Percentiles rank a stretch among this genome's conserved stretches.
Evolutionary conservation across 2,797 vertebrate genomes (phyloP).

Genomic region (Sarcoramphus papa): DNA sequence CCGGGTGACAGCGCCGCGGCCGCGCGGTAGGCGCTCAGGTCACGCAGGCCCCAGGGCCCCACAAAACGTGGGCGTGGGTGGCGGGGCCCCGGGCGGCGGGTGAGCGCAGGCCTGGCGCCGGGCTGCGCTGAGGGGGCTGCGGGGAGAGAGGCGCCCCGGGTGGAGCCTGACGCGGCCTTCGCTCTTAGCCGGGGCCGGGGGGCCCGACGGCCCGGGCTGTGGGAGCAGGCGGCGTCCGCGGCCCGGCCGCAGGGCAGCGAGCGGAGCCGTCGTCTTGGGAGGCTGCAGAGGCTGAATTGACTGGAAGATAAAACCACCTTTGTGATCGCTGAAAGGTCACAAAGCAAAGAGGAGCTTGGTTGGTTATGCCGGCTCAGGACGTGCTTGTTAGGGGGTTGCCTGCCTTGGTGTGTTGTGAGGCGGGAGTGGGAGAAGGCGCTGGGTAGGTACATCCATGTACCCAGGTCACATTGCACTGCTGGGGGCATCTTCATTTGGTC

Average conservation of each 20-base stretch:
- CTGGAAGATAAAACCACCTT: not conserved
- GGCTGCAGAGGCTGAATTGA: not conserved
- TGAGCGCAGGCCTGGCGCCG: not conserved
- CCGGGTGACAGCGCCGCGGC: not conserved
- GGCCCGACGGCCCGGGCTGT: too few species aligned
- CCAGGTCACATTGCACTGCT: fast-evolving
- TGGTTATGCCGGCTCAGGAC: not conserved
- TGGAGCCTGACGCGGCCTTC: not conserved
- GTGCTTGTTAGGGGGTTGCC: too few species aligned
- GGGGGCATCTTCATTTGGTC: too few species aligned
- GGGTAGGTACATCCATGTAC: fast-evolving
- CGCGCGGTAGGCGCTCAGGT: not conserved
- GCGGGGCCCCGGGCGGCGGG: not conserved
- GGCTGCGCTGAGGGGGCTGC: not conserved
- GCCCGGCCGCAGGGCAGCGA: not conserved
- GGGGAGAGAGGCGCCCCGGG: too few species aligned
- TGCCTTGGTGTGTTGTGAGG: too few species aligned
- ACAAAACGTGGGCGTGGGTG: not conserved
- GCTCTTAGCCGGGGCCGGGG: too few species aligned
- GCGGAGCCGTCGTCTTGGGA: not conserved
- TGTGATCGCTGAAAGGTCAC: not conserved
- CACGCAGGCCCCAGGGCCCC: not conserved
- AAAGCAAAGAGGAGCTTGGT: not conserved
- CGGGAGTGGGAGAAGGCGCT: not conserved
- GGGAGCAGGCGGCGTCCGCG: not conserved